Evolutionary conservation across 2,888 invertebrate genomes (phyloP).

Genomic region (Drosophila affinis): DNA sequence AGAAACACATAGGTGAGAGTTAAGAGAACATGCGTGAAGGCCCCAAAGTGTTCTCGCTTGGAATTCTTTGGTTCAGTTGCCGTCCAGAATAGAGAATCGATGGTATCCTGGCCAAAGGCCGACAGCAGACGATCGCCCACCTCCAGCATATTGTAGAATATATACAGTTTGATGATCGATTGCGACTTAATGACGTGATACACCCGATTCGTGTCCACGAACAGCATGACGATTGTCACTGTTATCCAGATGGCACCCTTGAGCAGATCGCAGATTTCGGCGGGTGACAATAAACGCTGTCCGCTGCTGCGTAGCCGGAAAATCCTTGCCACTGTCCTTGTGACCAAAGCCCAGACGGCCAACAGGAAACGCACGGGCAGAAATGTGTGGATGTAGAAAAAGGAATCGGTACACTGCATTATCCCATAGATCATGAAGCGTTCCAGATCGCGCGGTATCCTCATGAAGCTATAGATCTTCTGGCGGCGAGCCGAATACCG

Average conservation of each 20-base stretch:
- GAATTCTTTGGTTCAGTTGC: constrained; percentile 96
- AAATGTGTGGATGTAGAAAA: constrained; percentile 98
- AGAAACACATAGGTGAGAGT: constrained; percentile 96
- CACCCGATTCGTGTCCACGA: constrained; percentile 98
- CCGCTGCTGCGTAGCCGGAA: constrained; percentile 86
- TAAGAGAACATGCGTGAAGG: constrained; percentile 95
- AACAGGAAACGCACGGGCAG: constrained; percentile 95
- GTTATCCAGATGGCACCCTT: constrained; percentile 95
- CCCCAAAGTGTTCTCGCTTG: constrained; percentile 92
- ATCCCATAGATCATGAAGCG: constrained; percentile 97
- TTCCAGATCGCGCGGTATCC: constrained; percentile 95
- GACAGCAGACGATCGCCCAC: constrained; percentile 98
- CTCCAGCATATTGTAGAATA: constrained; percentile 99
- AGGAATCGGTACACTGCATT: constrained; percentile 98
- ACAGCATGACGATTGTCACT: constrained; percentile 92
- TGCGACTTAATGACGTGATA: constrained; percentile 99
- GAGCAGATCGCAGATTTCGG: constrained; percentile 97
- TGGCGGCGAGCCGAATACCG: constrained; percentile 96
- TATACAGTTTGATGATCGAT: constrained; percentile 99
- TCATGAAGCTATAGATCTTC: constrained; percentile 98
- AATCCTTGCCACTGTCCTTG: constrained; percentile 89
- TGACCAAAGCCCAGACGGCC: constrained; percentile 92
- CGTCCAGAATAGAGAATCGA: constrained; percentile 99
- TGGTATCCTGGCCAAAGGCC: constrained; percentile 98
- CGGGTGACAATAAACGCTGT: constrained; percentile 89